phyloP scores from a whole-genome alignment of 2,797 vertebrate species.

The Vultur gryphus region DNA sequence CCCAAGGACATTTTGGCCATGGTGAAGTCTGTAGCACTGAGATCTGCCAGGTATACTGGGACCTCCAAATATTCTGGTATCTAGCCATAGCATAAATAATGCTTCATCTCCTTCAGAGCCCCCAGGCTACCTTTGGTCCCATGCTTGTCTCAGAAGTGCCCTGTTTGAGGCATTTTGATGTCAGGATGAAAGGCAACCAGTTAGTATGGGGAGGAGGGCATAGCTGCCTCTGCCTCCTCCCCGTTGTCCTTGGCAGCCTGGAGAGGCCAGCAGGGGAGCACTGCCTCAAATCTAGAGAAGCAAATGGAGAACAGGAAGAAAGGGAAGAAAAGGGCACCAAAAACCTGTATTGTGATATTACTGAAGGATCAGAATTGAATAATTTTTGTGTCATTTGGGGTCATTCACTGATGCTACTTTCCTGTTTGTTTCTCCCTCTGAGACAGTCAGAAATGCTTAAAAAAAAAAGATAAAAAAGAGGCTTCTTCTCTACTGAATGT shows the following conservation, averaged over 20 bases:
- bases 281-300: background rate
- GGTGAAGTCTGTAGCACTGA: background rate
- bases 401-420: background rate
- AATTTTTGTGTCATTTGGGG: background rate
- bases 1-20: background rate
- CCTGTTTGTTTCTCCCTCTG: background rate
- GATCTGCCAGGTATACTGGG: background rate
- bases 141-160: background rate
- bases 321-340: background rate
- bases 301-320: background rate
- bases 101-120: background rate
- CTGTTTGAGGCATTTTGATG: background rate
- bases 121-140: background rate
- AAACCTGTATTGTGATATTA: background rate
- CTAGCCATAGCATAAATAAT: background rate
- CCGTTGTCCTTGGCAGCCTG: background rate
- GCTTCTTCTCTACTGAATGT: background rate
- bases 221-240: background rate
- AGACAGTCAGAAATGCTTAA: background rate
- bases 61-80: background rate
- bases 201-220: background rate
- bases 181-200: background rate
- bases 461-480: background rate
- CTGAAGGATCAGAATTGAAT: background rate
- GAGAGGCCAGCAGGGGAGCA: background rate